Evolutionary conservation across 2,113 vertebrate genomes (phyloP).

Genomic region (Hymenochirus boettgeri): DNA sequence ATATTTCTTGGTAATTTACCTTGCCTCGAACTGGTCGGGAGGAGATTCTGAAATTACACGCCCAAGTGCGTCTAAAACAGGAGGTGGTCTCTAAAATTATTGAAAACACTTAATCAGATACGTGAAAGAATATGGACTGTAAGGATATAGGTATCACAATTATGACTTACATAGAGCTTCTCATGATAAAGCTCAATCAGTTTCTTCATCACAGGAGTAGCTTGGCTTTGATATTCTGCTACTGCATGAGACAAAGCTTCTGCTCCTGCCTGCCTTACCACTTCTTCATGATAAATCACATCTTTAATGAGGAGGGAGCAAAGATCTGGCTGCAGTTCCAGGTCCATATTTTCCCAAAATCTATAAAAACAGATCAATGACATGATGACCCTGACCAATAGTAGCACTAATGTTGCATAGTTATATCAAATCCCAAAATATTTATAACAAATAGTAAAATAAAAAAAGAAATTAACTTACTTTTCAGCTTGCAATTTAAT

Average conservation of each 20-base stretch:
- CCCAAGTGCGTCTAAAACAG: conserved; percentile 90
- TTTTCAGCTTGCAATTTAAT: conserved; percentile 76
- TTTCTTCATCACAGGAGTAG: conserved; percentile 75
- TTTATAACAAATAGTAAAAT: too few relatives aligned
- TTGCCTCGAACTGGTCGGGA: conserved; percentile 96
- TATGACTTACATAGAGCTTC: conserved; percentile 87
- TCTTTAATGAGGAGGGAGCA: conserved; percentile 88
- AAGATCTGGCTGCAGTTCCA: conserved; percentile 84
- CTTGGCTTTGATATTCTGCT: conserved; percentile 76
- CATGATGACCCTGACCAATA: not conserved
- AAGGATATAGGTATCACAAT: not conserved
- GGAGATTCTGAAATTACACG: conserved; percentile 93
- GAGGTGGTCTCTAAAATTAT: conserved; percentile 79
- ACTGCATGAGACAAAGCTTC: conserved; percentile 87
- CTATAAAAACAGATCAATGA: conserved; percentile 50
- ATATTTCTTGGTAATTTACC: conserved; percentile 62
- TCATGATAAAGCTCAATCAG: conserved; percentile 91
- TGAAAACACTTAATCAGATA: not conserved
- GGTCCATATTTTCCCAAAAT: conserved; percentile 79
- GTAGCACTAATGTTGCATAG: not conserved
- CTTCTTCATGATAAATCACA: conserved; percentile 87
- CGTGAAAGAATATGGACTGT: not conserved
- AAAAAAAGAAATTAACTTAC: conserved; percentile 51
- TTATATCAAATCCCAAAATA: too few relatives aligned
- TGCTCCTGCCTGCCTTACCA: conserved; percentile 80